Conservation (phyloP, 2,888 invertebrate species). For the Rosalia funebris region DNA sequence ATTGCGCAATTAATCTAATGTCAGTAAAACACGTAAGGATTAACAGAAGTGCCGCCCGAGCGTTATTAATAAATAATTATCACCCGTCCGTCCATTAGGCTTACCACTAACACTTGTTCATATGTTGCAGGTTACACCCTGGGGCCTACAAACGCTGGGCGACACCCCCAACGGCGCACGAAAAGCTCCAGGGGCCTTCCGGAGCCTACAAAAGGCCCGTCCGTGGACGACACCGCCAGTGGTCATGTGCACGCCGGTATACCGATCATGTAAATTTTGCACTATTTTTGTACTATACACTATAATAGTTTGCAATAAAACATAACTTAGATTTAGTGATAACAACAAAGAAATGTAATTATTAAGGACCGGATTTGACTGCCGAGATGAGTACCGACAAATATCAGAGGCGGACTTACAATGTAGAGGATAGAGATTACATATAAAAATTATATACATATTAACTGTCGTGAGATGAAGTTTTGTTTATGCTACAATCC, state of each 20-base stretch:
- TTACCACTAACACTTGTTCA: neutral
- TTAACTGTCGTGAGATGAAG: no score
- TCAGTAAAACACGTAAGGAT: no score
- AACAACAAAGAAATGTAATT: no score
- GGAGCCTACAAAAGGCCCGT: slow-evolving; percentile 25
- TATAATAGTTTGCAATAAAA: no score
- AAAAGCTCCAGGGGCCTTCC: slow-evolving; percentile 24
- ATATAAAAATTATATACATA: no score
- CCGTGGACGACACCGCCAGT: slow-evolving; percentile 27
- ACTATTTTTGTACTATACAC: slow-evolving; percentile 6
- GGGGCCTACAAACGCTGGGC: slow-evolving; percentile 45
- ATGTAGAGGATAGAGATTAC: no score
- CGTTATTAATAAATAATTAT: neutral
- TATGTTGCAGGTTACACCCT: slow-evolving; percentile 49
- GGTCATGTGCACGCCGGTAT: slow-evolving; percentile 64
- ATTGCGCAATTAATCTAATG: no score
- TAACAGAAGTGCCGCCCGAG: neutral
- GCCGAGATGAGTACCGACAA: no score
- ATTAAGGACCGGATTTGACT: no score
- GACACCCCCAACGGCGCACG: slow-evolving; percentile 32
- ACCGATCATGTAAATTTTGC: slow-evolving; percentile 62
- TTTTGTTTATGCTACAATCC: no score
- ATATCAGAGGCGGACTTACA: no score
- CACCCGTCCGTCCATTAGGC: neutral
- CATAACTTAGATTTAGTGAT: no score